Percentiles rank a stretch among this genome's conserved stretches.
Evolutionary conservation across 2,888 invertebrate genomes (phyloP).

Genomic region (Cerastis rubricosa): DNA sequence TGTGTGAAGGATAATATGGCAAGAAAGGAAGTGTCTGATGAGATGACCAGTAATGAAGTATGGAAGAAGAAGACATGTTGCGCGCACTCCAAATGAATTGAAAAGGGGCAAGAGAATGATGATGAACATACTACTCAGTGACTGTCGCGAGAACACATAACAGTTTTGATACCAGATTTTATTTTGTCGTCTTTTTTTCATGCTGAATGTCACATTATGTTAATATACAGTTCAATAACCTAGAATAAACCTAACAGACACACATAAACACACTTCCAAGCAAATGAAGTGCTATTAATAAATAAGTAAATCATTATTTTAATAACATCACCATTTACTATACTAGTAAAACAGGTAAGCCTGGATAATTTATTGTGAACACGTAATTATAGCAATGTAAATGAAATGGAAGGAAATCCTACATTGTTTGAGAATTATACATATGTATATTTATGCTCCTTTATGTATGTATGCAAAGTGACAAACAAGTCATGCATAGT

Average conservation of each 20-base stretch:
- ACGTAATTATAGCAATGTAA: conserved; percentile 9
- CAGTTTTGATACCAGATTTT: not conserved
- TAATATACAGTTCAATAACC: conserved; percentile 1
- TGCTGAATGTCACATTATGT: not conserved
- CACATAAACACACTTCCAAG: not conserved
- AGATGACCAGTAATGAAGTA: no score
- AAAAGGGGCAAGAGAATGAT: no score
- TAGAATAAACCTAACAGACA: not conserved
- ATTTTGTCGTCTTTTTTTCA: not conserved
- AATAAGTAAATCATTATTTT: not conserved
- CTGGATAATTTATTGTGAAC: conserved; percentile 5
- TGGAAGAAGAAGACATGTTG: no score
- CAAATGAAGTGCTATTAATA: not conserved
- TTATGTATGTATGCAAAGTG: conserved; percentile 30
- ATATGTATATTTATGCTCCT: conserved; percentile 30
- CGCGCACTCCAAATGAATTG: no score
- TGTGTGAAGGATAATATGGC: no score
- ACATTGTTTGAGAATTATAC: conserved; percentile 9
- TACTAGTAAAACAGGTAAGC: conserved; percentile 28
- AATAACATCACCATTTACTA: conserved; percentile 15
- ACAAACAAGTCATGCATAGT: conserved; percentile 42
- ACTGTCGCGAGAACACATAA: not conserved
- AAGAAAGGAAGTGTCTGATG: no score
- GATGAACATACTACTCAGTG: not conserved
- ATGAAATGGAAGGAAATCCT: conserved; percentile 37